These are phyloP conservation scores for Hypomecis atomaria DNA, from an alignment of 2,888 invertebrate species.

Conservation along the genomic window DNA sequence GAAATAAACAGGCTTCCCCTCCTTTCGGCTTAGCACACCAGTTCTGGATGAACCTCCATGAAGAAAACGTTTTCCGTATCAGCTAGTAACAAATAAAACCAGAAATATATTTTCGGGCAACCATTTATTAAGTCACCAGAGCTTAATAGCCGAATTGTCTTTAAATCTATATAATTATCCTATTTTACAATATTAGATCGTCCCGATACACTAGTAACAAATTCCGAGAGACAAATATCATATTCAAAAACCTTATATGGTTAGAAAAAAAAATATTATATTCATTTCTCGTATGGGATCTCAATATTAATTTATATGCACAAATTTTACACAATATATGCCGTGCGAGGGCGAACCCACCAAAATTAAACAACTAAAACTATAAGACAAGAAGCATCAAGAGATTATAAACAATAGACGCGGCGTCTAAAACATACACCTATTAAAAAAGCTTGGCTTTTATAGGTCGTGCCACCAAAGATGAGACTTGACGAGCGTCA, in stretches of 20 bases:
- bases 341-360: slow-evolving; percentile 42
- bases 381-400: slow-evolving; percentile 49
- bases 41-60: too few relatives aligned
- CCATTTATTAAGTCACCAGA: slow-evolving; percentile 49
- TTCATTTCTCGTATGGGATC: slow-evolving; percentile 33
- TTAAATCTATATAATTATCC: slow-evolving; percentile 52
- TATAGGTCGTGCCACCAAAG: too few relatives aligned
- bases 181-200: slow-evolving; percentile 46
- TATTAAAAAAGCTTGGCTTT: slow-evolving; percentile 49
- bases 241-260: slow-evolving; percentile 30
- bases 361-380: slow-evolving; percentile 44
- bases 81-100: slow-evolving; percentile 28
- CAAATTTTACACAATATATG: slow-evolving; percentile 51
- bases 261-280: slow-evolving; percentile 31
- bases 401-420: slow-evolving; percentile 54
- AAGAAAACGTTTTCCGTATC: background rate
- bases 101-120: slow-evolving; percentile 34
- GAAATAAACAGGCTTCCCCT: too few relatives aligned
- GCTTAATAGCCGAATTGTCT: slow-evolving; percentile 55
- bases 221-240: slow-evolving; percentile 36
- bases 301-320: slow-evolving; percentile 38
- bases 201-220: slow-evolving; percentile 37
- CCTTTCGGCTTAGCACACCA: too few relatives aligned
- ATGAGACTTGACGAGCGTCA: too few relatives aligned
- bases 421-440: slow-evolving; percentile 43